Evolutionary conservation across 2,113 vertebrate genomes (phyloP), one percentile per base, ranked within the genome.

Genomic region (Mesembrinibis cayennensis): DNA sequence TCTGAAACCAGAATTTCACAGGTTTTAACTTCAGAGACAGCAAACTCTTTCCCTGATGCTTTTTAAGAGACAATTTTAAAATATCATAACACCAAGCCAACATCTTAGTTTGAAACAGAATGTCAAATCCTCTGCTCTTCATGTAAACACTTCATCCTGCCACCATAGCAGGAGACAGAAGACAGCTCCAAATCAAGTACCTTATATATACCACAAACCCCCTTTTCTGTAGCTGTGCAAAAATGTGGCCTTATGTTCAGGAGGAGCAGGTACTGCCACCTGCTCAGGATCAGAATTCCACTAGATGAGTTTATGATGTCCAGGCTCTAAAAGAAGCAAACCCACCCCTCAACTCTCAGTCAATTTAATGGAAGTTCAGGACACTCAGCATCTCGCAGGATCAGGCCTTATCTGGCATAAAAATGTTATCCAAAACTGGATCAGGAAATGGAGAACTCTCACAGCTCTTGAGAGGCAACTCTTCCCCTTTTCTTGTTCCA

Each of bases 61-160:
- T 95, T 94, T 85, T 42, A 77, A 65, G 92, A 89, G 53, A 95
- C 70, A 97, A 92, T 45, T 79, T 96, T 42, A 87, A 87, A 89
- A 89, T 58, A 91, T 36, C 29, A 0, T 38, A 84, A 52, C 65
- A 93, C 50, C 27, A 32, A 92, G 86, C 34, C 65, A 90, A 49
- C 44, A 72, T 44, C 40, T 80, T 45, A 25, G 40, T 84, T 78
- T 84, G 80, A 87, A 95, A 87, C 38, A 89, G 61, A 95, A 93
- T 45, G 47, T 83, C 56, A 88, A 81, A 93, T 86, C 45, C 62
- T 45, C 36, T 82, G 4, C 23, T 47, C n/a, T 87, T 91, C 82
- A 38, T n/a, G 42, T 45, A 96, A 95, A 90, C 82, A 56, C 76
- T 84, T 89, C 73, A 49, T 40, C 50, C 40, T 80, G 74, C 36